A percentile compares a stretch with the other conserved stretches of the same genome.
phyloP scores from a whole-genome alignment of 2,888 invertebrate species.

The Xanthostigma xanthostigma region DNA sequence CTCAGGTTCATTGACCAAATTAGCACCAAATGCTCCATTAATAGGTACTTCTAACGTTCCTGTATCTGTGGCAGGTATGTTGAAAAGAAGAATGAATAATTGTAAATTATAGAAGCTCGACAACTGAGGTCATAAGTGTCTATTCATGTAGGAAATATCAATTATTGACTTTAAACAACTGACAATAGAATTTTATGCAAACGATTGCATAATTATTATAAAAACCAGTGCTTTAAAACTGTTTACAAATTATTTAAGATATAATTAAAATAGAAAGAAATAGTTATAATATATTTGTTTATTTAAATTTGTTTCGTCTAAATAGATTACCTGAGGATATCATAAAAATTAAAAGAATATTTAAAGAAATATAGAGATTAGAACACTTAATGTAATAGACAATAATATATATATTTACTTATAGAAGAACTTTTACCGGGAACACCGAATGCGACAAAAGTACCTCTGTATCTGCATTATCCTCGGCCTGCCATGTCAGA shows the following conservation, averaged over 20 bases:
- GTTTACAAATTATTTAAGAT: too few species aligned
- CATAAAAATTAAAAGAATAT: too few species aligned
- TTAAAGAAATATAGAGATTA: too few species aligned
- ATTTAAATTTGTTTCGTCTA: too few species aligned
- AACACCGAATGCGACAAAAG: not conserved
- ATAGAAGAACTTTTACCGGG: conserved; percentile 1
- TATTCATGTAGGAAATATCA: too few species aligned
- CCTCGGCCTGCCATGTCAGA: conserved; percentile 1
- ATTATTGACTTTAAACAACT: too few species aligned
- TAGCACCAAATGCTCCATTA: not conserved
- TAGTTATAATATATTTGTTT: too few species aligned
- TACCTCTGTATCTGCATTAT: not conserved
- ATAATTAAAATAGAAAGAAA: too few species aligned
- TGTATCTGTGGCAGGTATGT: conserved; percentile 1
- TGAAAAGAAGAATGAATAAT: not conserved
- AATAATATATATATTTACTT: not conserved
- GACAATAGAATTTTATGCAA: not conserved
- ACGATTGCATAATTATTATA: too few species aligned
- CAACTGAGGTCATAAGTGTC: too few species aligned
- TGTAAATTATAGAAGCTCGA: not conserved
- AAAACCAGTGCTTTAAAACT: too few species aligned
- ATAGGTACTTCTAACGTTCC: conserved; percentile 4
- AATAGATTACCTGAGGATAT: too few species aligned
- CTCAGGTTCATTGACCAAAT: not conserved
- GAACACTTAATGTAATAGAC: not conserved